Evolutionary conservation across 2,797 vertebrate genomes (phyloP), one percentile per base, ranked within the genome.

Genomic region (Denticeps clupeoides): DNA sequence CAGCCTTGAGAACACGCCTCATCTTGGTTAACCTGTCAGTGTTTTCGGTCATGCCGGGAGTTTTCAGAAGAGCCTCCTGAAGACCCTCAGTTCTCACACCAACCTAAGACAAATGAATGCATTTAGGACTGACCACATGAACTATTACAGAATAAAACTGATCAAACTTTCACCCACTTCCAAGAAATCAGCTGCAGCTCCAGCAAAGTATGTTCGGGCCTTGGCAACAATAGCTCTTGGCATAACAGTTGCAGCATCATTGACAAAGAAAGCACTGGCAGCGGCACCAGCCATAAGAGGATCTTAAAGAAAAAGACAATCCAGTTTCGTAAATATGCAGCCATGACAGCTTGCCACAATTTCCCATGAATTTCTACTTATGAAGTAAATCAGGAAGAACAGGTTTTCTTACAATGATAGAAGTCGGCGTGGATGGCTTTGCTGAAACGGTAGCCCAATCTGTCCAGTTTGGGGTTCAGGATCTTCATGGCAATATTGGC

Each of bases 401-500:
- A 31, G 2, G 13, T 11, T 37, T n/a, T 16, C 74, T 74, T 82
- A 93, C 89, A 80, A 62, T 60, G 68, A 54, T 80, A 88, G 15
- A 60, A 0, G 24, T 86, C 83, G 40, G 72, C 31, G 12, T 73
- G 54, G 38, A 79, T 51, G 33, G 75, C 80, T 63, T 75, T 88
- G 75, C 84, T 89, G 62, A 71, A 82, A 27, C 53, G 70, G 15
- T 72, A 69, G 4, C 72, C 77, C 52, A 76, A 68, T 49, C 44
- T 77, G 42, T 84, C 81, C 18, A 83, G 69, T 58, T 62, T 88
- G 32, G 61, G 66, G 44, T 68, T 78, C 53, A 93, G 47, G 27
- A 81, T 59, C 56, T 77, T 86, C 35, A 89, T 0, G 26, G 78
- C 88, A 33, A 88, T 67, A 18, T 82, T 87, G 70, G 85, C 85